Evolutionary conservation across 1,140 invertebrate genomes (phyloP).

Genomic region (Drosophila grimshawi): DNA sequence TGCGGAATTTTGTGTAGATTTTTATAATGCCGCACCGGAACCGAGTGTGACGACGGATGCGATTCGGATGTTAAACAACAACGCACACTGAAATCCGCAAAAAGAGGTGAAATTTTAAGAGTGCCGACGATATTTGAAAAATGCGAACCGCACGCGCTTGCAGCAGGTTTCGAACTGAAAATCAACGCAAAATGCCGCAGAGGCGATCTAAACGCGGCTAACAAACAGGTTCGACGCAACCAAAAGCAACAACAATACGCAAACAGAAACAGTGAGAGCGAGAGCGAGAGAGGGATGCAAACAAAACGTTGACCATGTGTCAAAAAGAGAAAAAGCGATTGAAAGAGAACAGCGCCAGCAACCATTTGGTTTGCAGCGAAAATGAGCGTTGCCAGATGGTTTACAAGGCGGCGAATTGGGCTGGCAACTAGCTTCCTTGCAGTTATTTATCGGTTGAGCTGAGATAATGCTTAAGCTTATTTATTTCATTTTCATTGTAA

Average conservation of each 20-base stretch:
- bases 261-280: slow-evolving; percentile 40
- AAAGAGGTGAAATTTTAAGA: slow-evolving; percentile 1
- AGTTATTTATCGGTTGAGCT: background rate
- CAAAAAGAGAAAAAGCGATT: background rate
- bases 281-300: slow-evolving; percentile 10
- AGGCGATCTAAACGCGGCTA: slow-evolving; percentile 48
- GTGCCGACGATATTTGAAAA: background rate
- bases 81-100: slow-evolving; percentile 19
- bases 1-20: slow-evolving; percentile 68
- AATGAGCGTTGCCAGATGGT: slow-evolving; percentile 34
- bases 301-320: slow-evolving; percentile 11
- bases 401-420: background rate
- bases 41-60: slow-evolving; percentile 51
- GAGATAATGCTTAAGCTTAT: background rate
- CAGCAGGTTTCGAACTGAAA: slow-evolving; percentile 66
- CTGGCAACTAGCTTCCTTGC: background rate
- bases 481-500: too few species aligned
- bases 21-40: slow-evolving; percentile 59
- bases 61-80: slow-evolving; percentile 42
- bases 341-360: slow-evolving; percentile 3
- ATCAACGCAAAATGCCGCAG: slow-evolving; percentile 51
- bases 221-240: slow-evolving; percentile 71
- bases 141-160: slow-evolving; percentile 64
- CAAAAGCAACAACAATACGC: slow-evolving; percentile 11
- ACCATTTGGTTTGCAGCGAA: slow-evolving; percentile 18